A percentile compares a stretch with the other conserved stretches of the same genome.
These are phyloP conservation scores for Macquaria australasica DNA, from an alignment of 2,113 vertebrate species.

Conservation along the genomic window DNA sequence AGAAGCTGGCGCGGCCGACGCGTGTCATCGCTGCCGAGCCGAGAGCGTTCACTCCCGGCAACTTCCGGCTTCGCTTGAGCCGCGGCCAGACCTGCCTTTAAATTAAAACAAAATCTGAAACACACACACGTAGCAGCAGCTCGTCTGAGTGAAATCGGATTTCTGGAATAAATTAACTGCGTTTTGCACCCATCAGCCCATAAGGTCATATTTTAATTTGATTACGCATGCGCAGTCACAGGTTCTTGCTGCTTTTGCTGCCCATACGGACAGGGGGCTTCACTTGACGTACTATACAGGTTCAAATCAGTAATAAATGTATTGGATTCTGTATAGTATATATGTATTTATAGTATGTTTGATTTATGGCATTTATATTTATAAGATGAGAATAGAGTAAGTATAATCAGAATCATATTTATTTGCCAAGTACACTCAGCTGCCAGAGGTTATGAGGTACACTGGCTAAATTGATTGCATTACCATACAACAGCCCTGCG, in stretches of 20 bases:
- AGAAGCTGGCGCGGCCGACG: conserved; percentile 61
- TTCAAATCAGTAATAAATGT: no score
- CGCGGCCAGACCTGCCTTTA: background rate
- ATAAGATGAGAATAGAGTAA: no score
- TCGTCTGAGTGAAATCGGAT: rapidly evolving
- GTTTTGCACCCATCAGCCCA: rapidly evolving
- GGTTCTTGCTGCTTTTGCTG: background rate
- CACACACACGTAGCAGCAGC: background rate
- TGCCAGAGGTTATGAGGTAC: background rate
- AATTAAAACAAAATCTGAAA: background rate
- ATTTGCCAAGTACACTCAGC: no score
- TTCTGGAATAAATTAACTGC: background rate
- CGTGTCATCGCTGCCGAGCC: conserved; percentile 32
- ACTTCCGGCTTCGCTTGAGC: conserved; percentile 65
- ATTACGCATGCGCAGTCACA: conserved; percentile 30
- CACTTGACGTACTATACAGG: background rate
- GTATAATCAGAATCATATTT: no score
- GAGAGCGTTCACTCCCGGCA: conserved; percentile 15
- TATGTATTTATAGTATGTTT: no score
- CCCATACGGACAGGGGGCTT: background rate
- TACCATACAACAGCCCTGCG: background rate
- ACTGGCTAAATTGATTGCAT: background rate
- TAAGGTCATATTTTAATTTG: background rate
- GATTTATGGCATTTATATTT: no score
- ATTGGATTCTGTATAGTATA: no score